A percentile compares a stretch with the other conserved stretches of the same genome.
phyloP scores from a whole-genome alignment of 2,797 vertebrate species.

The Anguilla obscura region DNA sequence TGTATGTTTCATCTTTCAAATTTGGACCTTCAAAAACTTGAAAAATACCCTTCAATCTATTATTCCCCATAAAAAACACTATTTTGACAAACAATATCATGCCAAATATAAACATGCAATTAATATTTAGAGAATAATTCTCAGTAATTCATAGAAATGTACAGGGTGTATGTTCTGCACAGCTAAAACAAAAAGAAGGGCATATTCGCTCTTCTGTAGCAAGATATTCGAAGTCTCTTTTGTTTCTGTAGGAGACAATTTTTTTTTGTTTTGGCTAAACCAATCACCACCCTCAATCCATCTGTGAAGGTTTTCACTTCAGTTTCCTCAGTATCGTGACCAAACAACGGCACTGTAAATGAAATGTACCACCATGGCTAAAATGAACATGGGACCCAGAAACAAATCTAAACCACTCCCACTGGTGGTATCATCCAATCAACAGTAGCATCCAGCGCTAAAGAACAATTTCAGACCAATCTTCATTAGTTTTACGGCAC shows the following conservation, averaged over 20 bases:
- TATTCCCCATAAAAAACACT: neutral
- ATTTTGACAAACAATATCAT: neutral
- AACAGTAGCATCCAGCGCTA: neutral
- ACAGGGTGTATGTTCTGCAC: neutral
- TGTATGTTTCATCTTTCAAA: neutral
- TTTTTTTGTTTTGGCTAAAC: neutral
- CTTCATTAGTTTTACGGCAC: neutral
- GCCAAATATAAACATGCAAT: neutral
- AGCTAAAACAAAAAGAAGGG: neutral
- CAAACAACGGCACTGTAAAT: neutral
- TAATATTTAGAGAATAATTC: neutral
- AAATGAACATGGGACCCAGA: neutral
- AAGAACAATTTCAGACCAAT: neutral
- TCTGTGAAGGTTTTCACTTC: neutral
- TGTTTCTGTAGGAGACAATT: neutral
- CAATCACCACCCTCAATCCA: conserved; percentile 9
- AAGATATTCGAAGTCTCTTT: too few species aligned
- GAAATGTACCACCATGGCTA: neutral
- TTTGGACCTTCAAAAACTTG: neutral
- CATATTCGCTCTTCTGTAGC: neutral
- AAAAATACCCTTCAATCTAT: neutral
- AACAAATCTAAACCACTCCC: neutral
- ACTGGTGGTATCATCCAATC: neutral
- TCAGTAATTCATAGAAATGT: neutral
- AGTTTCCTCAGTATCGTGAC: neutral